A percentile compares a stretch with the other conserved stretches of the same genome.
phyloP scores from a whole-genome alignment of 2,888 invertebrate species.

The Lasius fuliginosus region DNA sequence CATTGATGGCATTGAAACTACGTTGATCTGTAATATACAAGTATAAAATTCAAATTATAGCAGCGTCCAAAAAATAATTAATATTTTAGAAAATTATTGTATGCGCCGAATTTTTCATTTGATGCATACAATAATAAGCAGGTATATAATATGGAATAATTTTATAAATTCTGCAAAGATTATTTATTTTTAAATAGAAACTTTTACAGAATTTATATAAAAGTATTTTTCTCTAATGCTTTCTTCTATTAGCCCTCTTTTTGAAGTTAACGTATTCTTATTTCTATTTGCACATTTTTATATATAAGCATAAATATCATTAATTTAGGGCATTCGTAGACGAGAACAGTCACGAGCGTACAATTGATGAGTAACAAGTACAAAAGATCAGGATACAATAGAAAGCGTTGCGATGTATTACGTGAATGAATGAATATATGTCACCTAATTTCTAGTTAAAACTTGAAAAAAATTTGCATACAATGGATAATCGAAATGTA shows the following conservation, averaged over 20 bases:
- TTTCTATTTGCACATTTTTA: not conserved
- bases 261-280: not conserved
- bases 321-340: not conserved
- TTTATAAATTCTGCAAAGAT: too few relatives aligned
- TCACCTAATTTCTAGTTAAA: conserved; percentile 7
- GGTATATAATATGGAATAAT: too few relatives aligned
- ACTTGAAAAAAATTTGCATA: conserved; percentile 58
- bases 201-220: too few relatives aligned
- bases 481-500: conserved; percentile 55
- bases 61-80: too few relatives aligned
- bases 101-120: too few relatives aligned
- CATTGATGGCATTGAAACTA: too few relatives aligned
- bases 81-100: too few relatives aligned
- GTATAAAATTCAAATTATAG: too few relatives aligned
- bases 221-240: too few relatives aligned
- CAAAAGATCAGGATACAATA: conserved; percentile 35
- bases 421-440: not conserved
- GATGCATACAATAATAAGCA: too few relatives aligned
- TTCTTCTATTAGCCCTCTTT: not conserved
- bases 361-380: not conserved
- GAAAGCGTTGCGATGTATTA: not conserved
- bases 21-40: too few relatives aligned
- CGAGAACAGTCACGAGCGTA: not conserved
- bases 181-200: too few relatives aligned
- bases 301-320: not conserved